These are phyloP conservation scores for Rhinogobio ventralis DNA, from an alignment of 2,797 vertebrate species.

Conservation along the genomic window DNA sequence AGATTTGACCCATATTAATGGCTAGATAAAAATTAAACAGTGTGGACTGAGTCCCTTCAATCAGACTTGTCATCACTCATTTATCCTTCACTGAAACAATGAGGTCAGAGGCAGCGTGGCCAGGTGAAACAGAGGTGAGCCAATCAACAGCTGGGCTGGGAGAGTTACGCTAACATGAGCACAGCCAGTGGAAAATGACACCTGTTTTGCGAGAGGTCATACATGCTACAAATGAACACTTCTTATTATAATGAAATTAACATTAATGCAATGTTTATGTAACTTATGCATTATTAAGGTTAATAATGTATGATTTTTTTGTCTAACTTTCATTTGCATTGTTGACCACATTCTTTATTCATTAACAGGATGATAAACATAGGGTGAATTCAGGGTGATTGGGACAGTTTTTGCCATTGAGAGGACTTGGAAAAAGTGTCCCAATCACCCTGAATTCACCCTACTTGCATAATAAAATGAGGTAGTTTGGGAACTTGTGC, in stretches of 20 bases:
- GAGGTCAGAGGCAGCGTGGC: slow-evolving; percentile 20
- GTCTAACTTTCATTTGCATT: not conserved
- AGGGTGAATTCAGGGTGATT: no score
- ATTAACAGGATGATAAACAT: not conserved
- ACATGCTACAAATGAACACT: not conserved
- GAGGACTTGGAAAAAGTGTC: no score
- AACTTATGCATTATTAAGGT: not conserved
- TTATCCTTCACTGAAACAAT: slow-evolving; percentile 43
- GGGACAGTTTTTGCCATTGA: no score
- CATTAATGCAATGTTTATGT: not conserved
- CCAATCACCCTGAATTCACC: no score
- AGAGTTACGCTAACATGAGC: not conserved
- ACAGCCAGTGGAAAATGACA: not conserved
- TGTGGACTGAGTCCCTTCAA: slow-evolving; percentile 40
- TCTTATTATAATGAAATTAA: slow-evolving; percentile 6
- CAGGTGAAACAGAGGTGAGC: slow-evolving; percentile 40
- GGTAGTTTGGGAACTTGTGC: not conserved
- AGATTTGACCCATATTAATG: slow-evolving; percentile 61
- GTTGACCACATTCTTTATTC: not conserved
- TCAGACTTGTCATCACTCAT: slow-evolving; percentile 49
- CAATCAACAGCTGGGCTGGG: slow-evolving; percentile 44
- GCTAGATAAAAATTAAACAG: slow-evolving; percentile 52
- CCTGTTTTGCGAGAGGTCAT: not conserved
- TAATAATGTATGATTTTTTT: not conserved
- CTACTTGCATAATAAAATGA: not conserved